phyloP scores from a whole-genome alignment of 2,797 vertebrate species.

The Ataeniobius toweri region DNA sequence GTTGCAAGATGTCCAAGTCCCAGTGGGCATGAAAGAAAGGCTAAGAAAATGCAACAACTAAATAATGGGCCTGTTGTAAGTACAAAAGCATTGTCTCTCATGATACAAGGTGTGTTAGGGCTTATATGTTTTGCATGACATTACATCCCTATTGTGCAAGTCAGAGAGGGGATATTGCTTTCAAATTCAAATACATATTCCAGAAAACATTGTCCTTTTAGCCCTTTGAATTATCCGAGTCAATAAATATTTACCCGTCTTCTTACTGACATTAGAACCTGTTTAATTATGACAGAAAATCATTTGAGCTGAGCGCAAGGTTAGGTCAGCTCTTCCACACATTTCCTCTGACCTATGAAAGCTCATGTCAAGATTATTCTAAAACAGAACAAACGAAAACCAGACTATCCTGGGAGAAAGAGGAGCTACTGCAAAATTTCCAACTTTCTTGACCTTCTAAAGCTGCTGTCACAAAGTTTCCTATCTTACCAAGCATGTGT shows the following conservation, averaged over 20 bases:
- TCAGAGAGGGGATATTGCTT: slow-evolving; percentile 49
- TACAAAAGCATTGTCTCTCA: slow-evolving; percentile 63
- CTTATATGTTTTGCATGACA: slow-evolving; percentile 70
- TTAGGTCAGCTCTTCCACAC: slow-evolving; percentile 61
- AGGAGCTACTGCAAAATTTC: not conserved
- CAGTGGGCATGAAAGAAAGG: slow-evolving; percentile 59
- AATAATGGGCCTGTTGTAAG: slow-evolving; percentile 65
- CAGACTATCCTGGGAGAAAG: not conserved
- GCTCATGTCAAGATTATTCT: not conserved
- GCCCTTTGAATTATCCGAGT: slow-evolving; percentile 39
- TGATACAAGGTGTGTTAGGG: slow-evolving; percentile 61
- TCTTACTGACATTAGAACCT: slow-evolving; percentile 55
- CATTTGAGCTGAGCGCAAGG: slow-evolving; percentile 62
- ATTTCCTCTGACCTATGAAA: slow-evolving; percentile 60
- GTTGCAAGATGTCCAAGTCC: slow-evolving; percentile 74
- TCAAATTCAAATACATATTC: slow-evolving; percentile 59
- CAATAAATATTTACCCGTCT: slow-evolving; percentile 63
- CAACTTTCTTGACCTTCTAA: not conserved
- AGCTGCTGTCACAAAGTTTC: not conserved
- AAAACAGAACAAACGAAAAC: not conserved
- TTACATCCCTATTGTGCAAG: slow-evolving; percentile 61
- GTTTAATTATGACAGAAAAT: slow-evolving; percentile 52
- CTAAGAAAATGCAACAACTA: slow-evolving; percentile 64
- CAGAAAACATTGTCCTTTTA: slow-evolving; percentile 61
- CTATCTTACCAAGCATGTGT: not conserved